These are phyloP conservation scores for Garrulus glandarius DNA, from an alignment of 2,797 vertebrate genomes.

Conservation along the genomic window DNA sequence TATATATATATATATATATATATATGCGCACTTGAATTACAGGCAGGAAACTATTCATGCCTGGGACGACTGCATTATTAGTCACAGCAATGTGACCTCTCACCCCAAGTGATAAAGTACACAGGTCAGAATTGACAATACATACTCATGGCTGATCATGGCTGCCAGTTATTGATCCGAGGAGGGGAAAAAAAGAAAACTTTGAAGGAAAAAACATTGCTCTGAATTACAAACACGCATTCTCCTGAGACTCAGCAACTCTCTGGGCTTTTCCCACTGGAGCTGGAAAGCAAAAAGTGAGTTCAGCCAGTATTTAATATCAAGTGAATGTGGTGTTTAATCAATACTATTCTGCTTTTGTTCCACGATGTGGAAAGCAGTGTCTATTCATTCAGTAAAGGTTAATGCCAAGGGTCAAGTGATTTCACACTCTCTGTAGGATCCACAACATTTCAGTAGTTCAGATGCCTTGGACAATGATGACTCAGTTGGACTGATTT, in stretches of 20 bases:
- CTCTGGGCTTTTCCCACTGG: conserved; percentile 73
- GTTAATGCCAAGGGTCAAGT: conserved; percentile 99
- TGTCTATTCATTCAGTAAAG: conserved; percentile 93
- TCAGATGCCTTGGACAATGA: conserved; percentile 90
- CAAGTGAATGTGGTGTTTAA: conserved; percentile 94
- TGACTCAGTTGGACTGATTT: conserved; percentile 97
- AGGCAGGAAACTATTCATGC: conserved; percentile 69
- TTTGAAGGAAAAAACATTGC: conserved; percentile 86
- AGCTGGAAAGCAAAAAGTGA: conserved; percentile 77
- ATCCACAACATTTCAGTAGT: conserved; percentile 88
- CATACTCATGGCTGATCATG: conserved; percentile 84
- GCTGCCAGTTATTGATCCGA: conserved; percentile 86
- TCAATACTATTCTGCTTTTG: conserved; percentile 96
- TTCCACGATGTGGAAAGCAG: conserved; percentile 87
- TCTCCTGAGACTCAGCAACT: conserved; percentile 80
- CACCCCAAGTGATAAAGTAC: conserved; percentile 78
- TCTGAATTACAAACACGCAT: conserved; percentile 90
- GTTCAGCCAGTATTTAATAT: conserved; percentile 93
- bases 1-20: neutral
- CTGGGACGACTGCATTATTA: conserved; percentile 66
- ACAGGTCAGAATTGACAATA: conserved; percentile 81
- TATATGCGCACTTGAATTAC: conserved; percentile 1
- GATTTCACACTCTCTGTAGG: conserved; percentile 96
- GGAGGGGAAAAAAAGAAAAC: conserved; percentile 70
- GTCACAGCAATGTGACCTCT: conserved; percentile 71